A percentile compares a stretch with the other conserved stretches of the same genome.
phyloP scores from a whole-genome alignment of 2,797 vertebrate genomes.

The Neoniphon sammara region DNA sequence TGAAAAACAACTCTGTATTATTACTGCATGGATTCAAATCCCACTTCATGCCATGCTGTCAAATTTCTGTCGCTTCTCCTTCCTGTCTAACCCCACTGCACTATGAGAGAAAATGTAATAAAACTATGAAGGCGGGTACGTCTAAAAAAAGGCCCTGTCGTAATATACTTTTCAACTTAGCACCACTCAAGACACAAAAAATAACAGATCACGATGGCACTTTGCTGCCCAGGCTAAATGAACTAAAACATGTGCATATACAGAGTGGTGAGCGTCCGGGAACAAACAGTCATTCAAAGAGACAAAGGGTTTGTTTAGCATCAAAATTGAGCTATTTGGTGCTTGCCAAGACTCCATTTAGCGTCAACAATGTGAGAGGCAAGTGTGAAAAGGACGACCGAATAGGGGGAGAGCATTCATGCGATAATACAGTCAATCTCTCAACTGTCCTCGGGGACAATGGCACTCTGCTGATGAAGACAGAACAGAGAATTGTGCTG shows the following conservation, averaged over 20 bases:
- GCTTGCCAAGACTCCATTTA: conserved; percentile 67
- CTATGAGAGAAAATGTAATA: conserved; percentile 58
- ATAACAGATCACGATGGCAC: conserved; percentile 28
- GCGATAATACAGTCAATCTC: conserved; percentile 60
- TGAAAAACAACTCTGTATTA: conserved; percentile 48
- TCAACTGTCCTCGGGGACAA: conserved; percentile 49
- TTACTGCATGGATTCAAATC: conserved; percentile 57
- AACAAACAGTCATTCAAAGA: conserved; percentile 47
- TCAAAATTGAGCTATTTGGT: conserved; percentile 59
- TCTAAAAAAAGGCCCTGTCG: conserved; percentile 17
- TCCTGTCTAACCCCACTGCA: conserved; percentile 41
- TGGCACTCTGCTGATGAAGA: conserved; percentile 5
- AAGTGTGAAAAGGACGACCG: conserved; percentile 61
- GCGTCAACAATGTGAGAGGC: conserved; percentile 63
- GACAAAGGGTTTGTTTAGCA: conserved; percentile 71
- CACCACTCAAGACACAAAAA: conserved; percentile 37
- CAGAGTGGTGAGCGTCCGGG: background rate
- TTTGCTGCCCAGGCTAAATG: conserved; percentile 30
- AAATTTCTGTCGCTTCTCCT: conserved; percentile 45
- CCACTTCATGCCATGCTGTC: conserved; percentile 54
- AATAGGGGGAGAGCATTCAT: conserved; percentile 62
- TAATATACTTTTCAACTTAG: conserved; percentile 42
- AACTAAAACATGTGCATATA: conserved; percentile 28
- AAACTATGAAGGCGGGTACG: conserved; percentile 49
- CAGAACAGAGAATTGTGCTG: conserved; percentile 13